Conservation (phyloP, 2,113 vertebrate species). For the cattle (Bos taurus) region DNA sequence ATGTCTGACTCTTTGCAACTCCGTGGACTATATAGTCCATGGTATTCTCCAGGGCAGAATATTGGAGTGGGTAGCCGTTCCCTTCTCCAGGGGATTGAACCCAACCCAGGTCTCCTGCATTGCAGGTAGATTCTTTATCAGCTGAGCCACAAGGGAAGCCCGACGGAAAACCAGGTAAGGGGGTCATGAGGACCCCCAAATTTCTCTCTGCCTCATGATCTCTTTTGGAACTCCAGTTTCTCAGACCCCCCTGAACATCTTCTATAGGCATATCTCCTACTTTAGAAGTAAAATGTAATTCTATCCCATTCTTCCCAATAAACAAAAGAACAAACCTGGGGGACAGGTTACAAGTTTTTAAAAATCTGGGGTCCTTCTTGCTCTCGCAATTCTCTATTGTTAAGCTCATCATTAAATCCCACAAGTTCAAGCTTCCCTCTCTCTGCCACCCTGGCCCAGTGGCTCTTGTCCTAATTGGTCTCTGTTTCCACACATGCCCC, state of each 20-base stretch:
- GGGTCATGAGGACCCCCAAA: neutral
- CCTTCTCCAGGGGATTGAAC: neutral
- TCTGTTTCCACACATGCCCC: neutral
- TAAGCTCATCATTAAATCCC: neutral
- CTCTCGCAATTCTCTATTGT: neutral
- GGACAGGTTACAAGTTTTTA: neutral
- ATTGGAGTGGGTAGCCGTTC: accelerated
- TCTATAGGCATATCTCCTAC: neutral
- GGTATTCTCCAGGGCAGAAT: neutral
- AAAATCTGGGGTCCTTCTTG: neutral
- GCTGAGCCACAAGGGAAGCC: neutral
- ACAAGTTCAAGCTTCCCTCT: neutral
- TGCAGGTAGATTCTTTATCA: neutral
- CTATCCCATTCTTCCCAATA: neutral
- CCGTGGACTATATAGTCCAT: neutral
- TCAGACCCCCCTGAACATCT: neutral
- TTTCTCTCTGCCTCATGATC: neutral
- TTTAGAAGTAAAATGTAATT: neutral
- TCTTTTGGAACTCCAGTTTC: neutral
- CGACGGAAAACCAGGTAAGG: neutral
- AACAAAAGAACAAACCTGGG: neutral
- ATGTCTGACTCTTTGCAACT: neutral
- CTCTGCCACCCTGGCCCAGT: accelerated
- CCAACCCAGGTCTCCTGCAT: neutral
- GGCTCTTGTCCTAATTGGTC: neutral